Evolutionary conservation across 2,113 vertebrate species (phyloP).

Genomic region (Cathartes aura): DNA sequence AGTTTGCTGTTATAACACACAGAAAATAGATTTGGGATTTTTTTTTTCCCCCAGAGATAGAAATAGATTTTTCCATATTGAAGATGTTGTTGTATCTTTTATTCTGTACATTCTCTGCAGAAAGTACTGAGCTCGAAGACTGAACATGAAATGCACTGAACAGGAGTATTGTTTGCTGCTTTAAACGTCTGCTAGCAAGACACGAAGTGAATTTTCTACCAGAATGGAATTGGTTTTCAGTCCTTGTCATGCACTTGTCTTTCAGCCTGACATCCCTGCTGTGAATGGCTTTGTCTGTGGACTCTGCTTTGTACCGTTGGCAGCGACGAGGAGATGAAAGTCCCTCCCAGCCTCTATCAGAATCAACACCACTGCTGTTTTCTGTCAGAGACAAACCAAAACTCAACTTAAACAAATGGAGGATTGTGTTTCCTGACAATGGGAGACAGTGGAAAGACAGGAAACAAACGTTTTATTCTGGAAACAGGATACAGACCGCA

Average conservation of each 20-base stretch:
- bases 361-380: constrained; percentile 63
- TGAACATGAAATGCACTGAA: background rate
- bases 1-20: background rate
- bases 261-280: background rate
- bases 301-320: constrained; percentile 61
- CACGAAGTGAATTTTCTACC: background rate
- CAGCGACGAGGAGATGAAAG: background rate
- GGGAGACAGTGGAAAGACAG: constrained; percentile 19
- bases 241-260: constrained; percentile 5
- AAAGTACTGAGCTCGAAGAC: background rate
- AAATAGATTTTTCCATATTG: background rate
- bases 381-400: background rate
- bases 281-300: constrained; percentile 68
- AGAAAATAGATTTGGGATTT: background rate
- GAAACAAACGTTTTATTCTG: constrained; percentile 25
- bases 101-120: background rate
- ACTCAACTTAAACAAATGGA: background rate
- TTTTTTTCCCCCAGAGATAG: background rate
- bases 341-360: background rate
- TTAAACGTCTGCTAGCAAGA: background rate
- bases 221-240: background rate
- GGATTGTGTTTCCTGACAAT: constrained; percentile 72
- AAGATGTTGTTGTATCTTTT: background rate
- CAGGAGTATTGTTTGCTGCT: background rate
- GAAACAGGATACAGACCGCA: constrained; percentile 73